These are phyloP conservation scores for Nyctalus aviator DNA, from an alignment of 2,797 vertebrate species.

Conservation along the genomic window DNA sequence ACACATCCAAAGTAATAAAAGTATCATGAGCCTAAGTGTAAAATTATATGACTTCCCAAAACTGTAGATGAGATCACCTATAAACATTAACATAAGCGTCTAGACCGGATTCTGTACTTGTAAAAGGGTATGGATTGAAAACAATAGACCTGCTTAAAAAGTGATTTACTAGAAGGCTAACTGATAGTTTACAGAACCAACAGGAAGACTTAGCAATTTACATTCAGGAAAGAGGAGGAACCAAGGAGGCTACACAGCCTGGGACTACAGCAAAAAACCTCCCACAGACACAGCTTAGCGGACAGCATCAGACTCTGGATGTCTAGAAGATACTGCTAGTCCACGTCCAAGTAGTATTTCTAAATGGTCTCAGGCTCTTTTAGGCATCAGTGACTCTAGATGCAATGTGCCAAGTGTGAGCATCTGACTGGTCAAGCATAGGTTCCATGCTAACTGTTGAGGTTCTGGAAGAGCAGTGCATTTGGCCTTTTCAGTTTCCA, in stretches of 20 bases:
- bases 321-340: constrained; percentile 31
- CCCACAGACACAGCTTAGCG: constrained; percentile 40
- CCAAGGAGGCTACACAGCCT: constrained; percentile 18
- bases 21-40: neutral
- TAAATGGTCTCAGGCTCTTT: constrained; percentile 37
- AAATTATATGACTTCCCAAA: constrained; percentile 43
- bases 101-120: neutral
- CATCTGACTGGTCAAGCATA: neutral
- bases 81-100: constrained; percentile 38
- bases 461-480: neutral
- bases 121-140: neutral
- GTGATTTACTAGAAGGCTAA: constrained; percentile 34
- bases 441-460: neutral
- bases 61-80: neutral
- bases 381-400: constrained; percentile 20
- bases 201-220: constrained; percentile 24
- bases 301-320: constrained; percentile 21
- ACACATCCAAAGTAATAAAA: neutral
- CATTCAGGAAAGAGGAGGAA: constrained; percentile 51
- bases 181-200: constrained; percentile 51
- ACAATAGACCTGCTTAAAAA: constrained; percentile 36
- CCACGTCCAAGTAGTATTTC: constrained; percentile 37
- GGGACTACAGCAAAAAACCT: constrained; percentile 35
- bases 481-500: neutral
- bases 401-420: constrained; percentile 16